phyloP scores from a whole-genome alignment of 1,140 invertebrate species.

The Ectropis grisescens region DNA sequence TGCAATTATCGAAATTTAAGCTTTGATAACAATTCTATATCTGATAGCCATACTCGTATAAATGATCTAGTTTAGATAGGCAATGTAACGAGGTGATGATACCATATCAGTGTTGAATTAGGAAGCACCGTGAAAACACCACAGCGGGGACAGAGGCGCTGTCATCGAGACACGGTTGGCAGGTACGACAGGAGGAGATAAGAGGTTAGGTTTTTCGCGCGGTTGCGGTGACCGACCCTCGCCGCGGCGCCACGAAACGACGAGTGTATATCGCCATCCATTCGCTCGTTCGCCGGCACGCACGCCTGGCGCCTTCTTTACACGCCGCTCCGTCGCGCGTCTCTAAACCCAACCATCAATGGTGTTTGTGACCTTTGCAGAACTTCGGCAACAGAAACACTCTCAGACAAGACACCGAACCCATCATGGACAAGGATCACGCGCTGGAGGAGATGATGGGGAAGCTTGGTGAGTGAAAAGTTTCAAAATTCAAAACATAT shows the following conservation, averaged over 20 bases:
- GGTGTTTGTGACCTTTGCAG: constrained; percentile 45
- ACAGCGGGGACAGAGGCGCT: no score
- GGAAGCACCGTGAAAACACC: no score
- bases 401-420: constrained; percentile 5
- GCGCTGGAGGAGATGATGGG: constrained; percentile 78
- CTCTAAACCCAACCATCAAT: constrained; percentile 27
- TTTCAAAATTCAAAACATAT: constrained; percentile 26
- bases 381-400: constrained; percentile 17
- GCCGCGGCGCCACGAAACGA: constrained; percentile 28
- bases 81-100: no score
- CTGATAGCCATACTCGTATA: no score
- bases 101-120: no score
- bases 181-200: no score
- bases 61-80: no score
- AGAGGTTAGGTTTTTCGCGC: constrained; percentile 38
- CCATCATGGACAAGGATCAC: constrained; percentile 73
- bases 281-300: constrained; percentile 53
- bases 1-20: no score
- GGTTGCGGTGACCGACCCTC: constrained; percentile 42
- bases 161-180: no score
- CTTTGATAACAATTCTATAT: no score
- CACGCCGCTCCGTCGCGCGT: constrained; percentile 21
- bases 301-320: constrained; percentile 31
- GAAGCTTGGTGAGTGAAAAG: constrained; percentile 71
- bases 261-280: constrained; percentile 34